Evolutionary conservation across 2,888 invertebrate genomes (phyloP).

Genomic region (Horisme vitalbata): DNA sequence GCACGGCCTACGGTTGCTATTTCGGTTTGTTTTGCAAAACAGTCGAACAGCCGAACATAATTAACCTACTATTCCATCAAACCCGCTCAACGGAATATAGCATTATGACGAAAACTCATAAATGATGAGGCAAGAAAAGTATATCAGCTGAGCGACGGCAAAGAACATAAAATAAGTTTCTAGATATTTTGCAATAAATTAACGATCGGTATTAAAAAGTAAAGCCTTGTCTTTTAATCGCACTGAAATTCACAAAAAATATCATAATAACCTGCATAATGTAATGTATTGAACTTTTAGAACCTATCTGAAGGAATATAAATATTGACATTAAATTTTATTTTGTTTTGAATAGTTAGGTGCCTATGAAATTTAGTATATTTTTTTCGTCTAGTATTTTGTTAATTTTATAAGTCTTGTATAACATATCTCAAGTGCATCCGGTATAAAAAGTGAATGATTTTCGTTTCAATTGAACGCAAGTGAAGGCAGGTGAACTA

Average conservation of each 20-base stretch:
- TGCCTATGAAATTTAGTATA: too few species aligned
- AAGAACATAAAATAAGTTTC: constrained; percentile 10
- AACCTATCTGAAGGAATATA: too few species aligned
- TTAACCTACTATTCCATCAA: constrained; percentile 51
- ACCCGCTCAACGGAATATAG: constrained; percentile 40
- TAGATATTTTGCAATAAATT: not conserved
- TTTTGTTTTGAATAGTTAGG: too few species aligned
- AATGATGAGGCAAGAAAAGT: constrained; percentile 39
- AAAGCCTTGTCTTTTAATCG: too few species aligned
- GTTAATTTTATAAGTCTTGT: not conserved
- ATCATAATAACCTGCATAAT: too few species aligned
- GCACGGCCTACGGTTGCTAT: constrained; percentile 17
- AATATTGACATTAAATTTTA: too few species aligned
- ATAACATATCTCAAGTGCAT: not conserved
- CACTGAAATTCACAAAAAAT: too few species aligned
- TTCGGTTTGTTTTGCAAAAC: constrained; percentile 42
- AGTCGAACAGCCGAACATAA: constrained; percentile 40
- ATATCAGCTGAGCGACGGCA: constrained; percentile 11
- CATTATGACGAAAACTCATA: constrained; percentile 44
- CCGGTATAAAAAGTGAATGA: constrained; percentile 1
- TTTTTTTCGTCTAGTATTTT: not conserved
- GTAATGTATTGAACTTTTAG: too few species aligned
- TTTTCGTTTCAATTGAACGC: constrained; percentile 4
- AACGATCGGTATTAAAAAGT: too few species aligned
- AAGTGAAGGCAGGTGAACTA: constrained; percentile 11